Conservation (phyloP, 2,888 invertebrate genomes). For the Cephus pygmeus region DNA sequence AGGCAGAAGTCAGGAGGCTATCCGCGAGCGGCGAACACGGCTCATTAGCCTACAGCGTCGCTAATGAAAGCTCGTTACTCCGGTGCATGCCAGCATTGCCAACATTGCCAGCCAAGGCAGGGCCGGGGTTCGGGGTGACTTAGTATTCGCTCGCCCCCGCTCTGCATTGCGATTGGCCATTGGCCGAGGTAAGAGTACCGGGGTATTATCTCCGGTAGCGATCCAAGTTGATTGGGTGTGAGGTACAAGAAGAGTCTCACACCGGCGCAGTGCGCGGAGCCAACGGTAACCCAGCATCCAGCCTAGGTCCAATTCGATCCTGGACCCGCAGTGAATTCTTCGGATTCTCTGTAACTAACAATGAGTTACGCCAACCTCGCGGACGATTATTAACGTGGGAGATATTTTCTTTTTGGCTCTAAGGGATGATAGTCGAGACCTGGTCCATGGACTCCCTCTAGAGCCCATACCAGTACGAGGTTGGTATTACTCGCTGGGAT, state of each 20-base stretch:
- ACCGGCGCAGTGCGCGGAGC: background rate
- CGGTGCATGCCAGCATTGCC: slow-evolving; percentile 45
- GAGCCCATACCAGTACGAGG: background rate
- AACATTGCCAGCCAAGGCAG: slow-evolving; percentile 28
- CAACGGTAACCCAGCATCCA: background rate
- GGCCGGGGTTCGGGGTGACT: slow-evolving; percentile 44
- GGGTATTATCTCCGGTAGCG: slow-evolving; percentile 55
- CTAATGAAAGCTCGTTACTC: slow-evolving; percentile 65
- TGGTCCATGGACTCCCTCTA: background rate
- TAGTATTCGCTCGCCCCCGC: slow-evolving; percentile 49
- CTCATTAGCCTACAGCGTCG: slow-evolving; percentile 66
- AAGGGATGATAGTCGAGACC: background rate
- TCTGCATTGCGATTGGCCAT: background rate
- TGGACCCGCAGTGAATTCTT: background rate
- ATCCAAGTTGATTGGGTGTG: slow-evolving; percentile 64
- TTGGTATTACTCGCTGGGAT: background rate
- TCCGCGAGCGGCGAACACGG: slow-evolving; percentile 42
- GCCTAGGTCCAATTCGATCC: background rate
- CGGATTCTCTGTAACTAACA: background rate
- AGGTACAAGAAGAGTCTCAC: slow-evolving; percentile 26
- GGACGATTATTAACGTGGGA: background rate
- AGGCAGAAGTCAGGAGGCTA: background rate
- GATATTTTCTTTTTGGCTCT: background rate
- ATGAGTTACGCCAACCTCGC: background rate
- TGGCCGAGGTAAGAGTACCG: background rate